phyloP scores from a whole-genome alignment of 1,140 invertebrate species.

The Drosophila rhopaloa region DNA sequence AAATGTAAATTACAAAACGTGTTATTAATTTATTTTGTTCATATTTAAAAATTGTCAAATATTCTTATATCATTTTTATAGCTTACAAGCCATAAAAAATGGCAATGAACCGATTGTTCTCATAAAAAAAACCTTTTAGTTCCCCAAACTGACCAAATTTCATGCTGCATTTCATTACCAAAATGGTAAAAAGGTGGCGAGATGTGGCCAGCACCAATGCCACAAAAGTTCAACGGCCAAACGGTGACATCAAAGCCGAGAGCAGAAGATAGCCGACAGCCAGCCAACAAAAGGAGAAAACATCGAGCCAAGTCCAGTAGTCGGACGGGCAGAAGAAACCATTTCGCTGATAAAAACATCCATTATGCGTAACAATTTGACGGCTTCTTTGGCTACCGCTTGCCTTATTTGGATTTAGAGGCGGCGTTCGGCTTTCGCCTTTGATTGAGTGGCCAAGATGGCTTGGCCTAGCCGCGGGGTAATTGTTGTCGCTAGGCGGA shows the following conservation, averaged over 20 bases:
- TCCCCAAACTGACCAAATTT: too few relatives aligned
- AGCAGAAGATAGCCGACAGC: slow-evolving; percentile 57
- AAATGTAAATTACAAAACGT: background rate
- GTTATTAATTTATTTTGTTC: slow-evolving; percentile 1
- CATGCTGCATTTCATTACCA: slow-evolving; percentile 55
- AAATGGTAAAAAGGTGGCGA: slow-evolving; percentile 8
- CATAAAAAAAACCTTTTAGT: too few relatives aligned
- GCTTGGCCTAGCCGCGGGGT: slow-evolving; percentile 62
- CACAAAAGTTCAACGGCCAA: slow-evolving; percentile 69
- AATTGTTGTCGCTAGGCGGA: slow-evolving; percentile 73
- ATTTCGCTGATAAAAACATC: slow-evolving; percentile 82
- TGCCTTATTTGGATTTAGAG: slow-evolving; percentile 33
- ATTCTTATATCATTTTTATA: background rate
- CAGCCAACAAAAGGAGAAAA: slow-evolving; percentile 38
- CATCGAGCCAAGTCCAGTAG: slow-evolving; percentile 67
- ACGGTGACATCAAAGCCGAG: slow-evolving; percentile 68
- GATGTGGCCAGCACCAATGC: slow-evolving; percentile 17
- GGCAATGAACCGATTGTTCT: too few relatives aligned
- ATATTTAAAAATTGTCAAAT: background rate
- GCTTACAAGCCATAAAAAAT: background rate
- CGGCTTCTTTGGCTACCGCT: slow-evolving; percentile 78
- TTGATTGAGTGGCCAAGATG: slow-evolving; percentile 72
- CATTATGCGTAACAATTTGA: slow-evolving; percentile 83
- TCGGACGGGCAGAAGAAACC: slow-evolving; percentile 65
- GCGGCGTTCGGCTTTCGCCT: slow-evolving; percentile 55